Evolutionary conservation across 1,140 invertebrate species (phyloP), one percentile per base, ranked within the genome.

Genomic region (Sycophaga agraensis): DNA sequence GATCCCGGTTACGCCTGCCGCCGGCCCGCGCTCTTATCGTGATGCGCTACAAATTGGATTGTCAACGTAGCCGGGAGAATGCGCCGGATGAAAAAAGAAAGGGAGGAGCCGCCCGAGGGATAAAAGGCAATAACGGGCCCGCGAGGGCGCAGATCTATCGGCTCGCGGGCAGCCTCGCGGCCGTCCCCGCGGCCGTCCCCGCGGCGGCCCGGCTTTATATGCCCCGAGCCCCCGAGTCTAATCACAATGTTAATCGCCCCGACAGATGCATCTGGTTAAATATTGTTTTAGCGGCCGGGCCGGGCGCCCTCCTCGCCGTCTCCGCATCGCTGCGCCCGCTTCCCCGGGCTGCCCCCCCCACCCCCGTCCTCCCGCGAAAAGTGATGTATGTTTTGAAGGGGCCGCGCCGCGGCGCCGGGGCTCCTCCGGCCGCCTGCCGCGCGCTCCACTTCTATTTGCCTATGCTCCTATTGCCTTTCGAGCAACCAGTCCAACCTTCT

Each of bases 11-110:
- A 21, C 2, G 39, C 39, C 31, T 19, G 19, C 24, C 21, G 17
- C 28, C 39, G 17, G 8, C 16, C 14, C 22, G 14, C 49, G 55
- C 61, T 54, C 66, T 68, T 69, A 70, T 67, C 65, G 63, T 66
- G 68, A 74, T 70, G 67, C 59, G 55, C 57, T 68, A 69, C 73
- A 75, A 73, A 76, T 73, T 74, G 67, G 68, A 73, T 70, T 73
- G 73, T 73, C 69, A 68, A 73, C 64, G 65, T 54, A 42, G 66
- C 50, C 5, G 22, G 37, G 40, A 35, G 39, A 46, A 50, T 43
- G 24, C 37, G 24, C 22, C 56, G 46, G 50, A 57, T 48, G 49
- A 48, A 59, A 48, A 12, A 48, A 63, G 43, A 48, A n/a, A n/a
- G n/a, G 59, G 17, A 21, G n/a, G 16, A n/a, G 58, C 3, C 11